Conservation (phyloP, 2,888 invertebrate genomes). For the Platynereis dumerilii region DNA sequence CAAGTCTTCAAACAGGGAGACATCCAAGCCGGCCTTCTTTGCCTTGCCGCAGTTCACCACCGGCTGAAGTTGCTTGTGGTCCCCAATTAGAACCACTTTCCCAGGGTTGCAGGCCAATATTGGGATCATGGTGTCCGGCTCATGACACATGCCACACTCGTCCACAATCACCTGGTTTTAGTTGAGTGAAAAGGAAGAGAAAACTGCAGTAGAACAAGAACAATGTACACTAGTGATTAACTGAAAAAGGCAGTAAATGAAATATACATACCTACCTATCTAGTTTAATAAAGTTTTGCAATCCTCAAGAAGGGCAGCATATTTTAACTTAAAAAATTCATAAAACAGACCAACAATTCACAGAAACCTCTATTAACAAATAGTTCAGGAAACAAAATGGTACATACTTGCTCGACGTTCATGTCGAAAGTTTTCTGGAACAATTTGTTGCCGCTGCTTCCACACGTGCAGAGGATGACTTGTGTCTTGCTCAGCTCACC, state of each 20-base stretch:
- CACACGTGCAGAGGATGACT: conserved; percentile 36
- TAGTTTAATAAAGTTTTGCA: too few species aligned
- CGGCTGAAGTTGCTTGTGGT: conserved; percentile 56
- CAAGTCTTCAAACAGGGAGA: conserved; percentile 47
- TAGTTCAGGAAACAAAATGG: too few species aligned
- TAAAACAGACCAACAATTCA: too few species aligned
- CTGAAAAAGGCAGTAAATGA: too few species aligned
- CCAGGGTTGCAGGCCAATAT: conserved; percentile 52
- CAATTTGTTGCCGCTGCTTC: conserved; percentile 20
- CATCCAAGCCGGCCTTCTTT: conserved; percentile 43
- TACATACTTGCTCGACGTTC: background rate
- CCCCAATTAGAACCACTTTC: conserved; percentile 55
- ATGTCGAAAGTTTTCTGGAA: conserved; percentile 1
- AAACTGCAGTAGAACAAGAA: too few species aligned
- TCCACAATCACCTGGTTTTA: conserved; percentile 60
- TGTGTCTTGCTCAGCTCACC: conserved; percentile 30
- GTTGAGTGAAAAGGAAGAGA: too few species aligned
- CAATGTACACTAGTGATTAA: too few species aligned
- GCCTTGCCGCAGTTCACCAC: conserved; percentile 46
- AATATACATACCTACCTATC: too few species aligned
- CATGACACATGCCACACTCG: conserved; percentile 52
- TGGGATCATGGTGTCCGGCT: conserved; percentile 53
- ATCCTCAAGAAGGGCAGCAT: too few species aligned
- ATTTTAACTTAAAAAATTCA: too few species aligned
- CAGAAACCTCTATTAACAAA: too few species aligned